Evolutionary conservation across 30 jellyfish, hydroid and myxozoan species (phyloP).

Genomic region (Sanderia malayensis): DNA sequence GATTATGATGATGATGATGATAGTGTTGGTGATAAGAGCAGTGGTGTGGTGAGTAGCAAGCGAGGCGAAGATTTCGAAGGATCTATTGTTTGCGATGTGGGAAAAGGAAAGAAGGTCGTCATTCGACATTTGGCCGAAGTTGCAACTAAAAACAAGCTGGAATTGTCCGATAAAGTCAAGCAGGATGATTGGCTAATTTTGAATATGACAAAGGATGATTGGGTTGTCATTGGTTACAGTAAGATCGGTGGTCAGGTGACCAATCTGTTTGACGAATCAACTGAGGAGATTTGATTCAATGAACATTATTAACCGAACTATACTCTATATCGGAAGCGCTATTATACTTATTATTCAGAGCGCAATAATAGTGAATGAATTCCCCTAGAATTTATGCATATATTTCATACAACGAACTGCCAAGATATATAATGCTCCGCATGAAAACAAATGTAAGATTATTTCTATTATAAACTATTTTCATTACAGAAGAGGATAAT

Average conservation of each 20-base stretch:
- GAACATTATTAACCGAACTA: too few relatives aligned
- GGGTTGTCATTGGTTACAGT: conserved; percentile 64
- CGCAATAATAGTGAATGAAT: too few relatives aligned
- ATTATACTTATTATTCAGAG: too few relatives aligned
- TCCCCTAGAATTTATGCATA: too few relatives aligned
- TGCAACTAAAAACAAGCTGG: conserved; percentile 38
- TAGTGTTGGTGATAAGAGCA: too few relatives aligned
- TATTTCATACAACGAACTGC: too few relatives aligned
- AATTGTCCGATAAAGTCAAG: conserved; percentile 30
- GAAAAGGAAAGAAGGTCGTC: conserved; percentile 50
- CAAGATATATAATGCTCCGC: too few relatives aligned
- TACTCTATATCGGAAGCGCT: too few relatives aligned
- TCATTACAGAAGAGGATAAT: too few relatives aligned
- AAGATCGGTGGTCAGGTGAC: conserved; percentile 50
- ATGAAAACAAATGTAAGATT: too few relatives aligned
- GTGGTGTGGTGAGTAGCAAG: too few relatives aligned
- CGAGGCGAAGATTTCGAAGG: background rate
- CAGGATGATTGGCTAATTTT: conserved; percentile 67
- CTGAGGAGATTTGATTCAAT: conserved; percentile 44
- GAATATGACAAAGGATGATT: conserved; percentile 65
- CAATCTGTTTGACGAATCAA: conserved; percentile 35
- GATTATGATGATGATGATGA: background rate
- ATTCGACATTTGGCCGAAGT: conserved; percentile 58
- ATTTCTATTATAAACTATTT: too few relatives aligned
- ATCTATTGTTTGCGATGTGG: conserved; percentile 51